Conservation (phyloP, 2,888 invertebrate genomes). For the Drosophila bunnanda region DNA sequence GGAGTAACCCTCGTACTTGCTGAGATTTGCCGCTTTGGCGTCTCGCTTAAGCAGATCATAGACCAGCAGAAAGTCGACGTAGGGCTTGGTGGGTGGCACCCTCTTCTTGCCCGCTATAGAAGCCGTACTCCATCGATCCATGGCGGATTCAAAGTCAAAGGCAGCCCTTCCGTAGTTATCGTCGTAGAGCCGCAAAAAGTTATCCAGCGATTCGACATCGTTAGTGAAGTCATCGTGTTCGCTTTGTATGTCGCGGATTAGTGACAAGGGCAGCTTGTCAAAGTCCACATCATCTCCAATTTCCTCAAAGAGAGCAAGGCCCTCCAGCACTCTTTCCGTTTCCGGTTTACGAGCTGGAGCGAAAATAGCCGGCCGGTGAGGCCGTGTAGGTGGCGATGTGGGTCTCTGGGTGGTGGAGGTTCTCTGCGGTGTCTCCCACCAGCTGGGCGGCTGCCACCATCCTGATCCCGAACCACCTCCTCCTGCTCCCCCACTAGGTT, state of each 20-base stretch:
- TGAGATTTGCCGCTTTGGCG: conserved; percentile 83
- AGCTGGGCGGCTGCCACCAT: conserved; percentile 80
- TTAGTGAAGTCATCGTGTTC: conserved; percentile 82
- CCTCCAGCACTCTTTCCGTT: conserved; percentile 48
- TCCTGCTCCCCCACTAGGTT: conserved; percentile 4
- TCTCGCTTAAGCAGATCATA: conserved; percentile 85
- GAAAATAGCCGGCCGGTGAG: conserved; percentile 79
- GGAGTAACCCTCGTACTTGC: conserved; percentile 84
- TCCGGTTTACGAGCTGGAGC: conserved; percentile 60
- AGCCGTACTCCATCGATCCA: conserved; percentile 81
- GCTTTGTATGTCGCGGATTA: conserved; percentile 82
- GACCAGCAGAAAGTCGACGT: conserved; percentile 84
- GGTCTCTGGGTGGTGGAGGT: conserved; percentile 71
- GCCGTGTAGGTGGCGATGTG: conserved; percentile 65
- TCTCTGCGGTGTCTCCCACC: conserved; percentile 70
- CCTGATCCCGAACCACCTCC: conserved; percentile 36
- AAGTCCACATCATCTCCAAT: conserved; percentile 73
- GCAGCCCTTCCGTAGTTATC: conserved; percentile 82
- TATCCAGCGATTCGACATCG: conserved; percentile 83
- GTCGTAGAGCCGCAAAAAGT: conserved; percentile 84
- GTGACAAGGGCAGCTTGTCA: conserved; percentile 79
- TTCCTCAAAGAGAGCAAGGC: conserved; percentile 74
- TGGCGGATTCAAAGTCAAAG: conserved; percentile 75
- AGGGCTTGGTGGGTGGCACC: conserved; percentile 84
- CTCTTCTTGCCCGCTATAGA: conserved; percentile 84